Conservation (phyloP, 2,797 vertebrate species). For the Morus bassanus region DNA sequence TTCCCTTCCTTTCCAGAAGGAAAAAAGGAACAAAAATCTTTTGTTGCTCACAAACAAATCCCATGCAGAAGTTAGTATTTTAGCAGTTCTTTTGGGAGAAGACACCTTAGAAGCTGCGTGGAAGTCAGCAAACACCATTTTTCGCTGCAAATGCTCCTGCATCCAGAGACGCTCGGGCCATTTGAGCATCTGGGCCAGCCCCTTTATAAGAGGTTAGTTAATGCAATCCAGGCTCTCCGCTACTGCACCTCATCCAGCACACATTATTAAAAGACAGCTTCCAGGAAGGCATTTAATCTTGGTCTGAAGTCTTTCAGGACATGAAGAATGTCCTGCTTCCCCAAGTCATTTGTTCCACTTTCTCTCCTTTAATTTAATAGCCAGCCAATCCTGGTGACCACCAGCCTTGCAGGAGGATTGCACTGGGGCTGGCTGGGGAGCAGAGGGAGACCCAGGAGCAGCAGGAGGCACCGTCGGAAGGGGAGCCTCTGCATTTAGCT, state of each 20-base stretch:
- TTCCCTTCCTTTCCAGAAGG: not conserved
- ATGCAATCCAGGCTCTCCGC: not conserved
- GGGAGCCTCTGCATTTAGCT: not conserved
- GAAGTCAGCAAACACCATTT: not conserved
- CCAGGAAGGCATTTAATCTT: not conserved
- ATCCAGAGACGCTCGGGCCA: no score
- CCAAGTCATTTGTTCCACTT: not conserved
- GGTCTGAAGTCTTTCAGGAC: not conserved
- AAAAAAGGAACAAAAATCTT: not conserved
- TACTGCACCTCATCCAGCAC: not conserved
- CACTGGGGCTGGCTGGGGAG: not conserved
- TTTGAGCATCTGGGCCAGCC: not conserved
- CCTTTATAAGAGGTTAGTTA: rapidly evolving
- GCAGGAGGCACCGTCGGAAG: not conserved
- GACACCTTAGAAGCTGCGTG: not conserved
- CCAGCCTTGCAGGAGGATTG: rapidly evolving
- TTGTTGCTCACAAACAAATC: not conserved
- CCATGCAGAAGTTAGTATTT: not conserved
- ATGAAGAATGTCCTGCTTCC: not conserved
- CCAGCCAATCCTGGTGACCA: not conserved
- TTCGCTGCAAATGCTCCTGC: not conserved
- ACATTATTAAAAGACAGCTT: not conserved
- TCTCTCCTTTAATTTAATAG: not conserved
- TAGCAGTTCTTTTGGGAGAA: not conserved
- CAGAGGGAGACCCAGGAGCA: not conserved